Evolutionary conservation across 1,140 invertebrate genomes (phyloP), one percentile per base, ranked within the genome.

Genomic region (Drosophila obscura): DNA sequence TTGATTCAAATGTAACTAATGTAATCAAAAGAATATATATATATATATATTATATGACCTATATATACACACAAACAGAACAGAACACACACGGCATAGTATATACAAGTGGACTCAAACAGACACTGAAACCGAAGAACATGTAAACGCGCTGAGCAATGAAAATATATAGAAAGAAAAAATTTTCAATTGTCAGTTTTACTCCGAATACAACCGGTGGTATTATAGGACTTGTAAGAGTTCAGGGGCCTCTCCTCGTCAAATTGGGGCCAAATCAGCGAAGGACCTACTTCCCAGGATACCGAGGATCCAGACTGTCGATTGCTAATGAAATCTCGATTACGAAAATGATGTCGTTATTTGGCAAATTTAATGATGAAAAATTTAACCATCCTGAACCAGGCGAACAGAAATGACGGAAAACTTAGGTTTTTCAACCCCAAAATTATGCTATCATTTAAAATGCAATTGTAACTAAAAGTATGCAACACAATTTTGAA

Each of bases 1-100:
- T 76, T 62, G 73, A 52, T 59, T 55, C 44, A 59, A 56, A 56
- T 82, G 79, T 74, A 74, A 77, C 60, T 84, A 85, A 85, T 85
- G 78, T 85, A 85, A 81, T 85, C 82, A 85, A 85, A 84, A 74
- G 35, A 63, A 74, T 28, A 63, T 80, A 48, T 73, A 58, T 78
- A 60, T 72, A 76, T 44, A 77, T 56, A 75, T 56, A 74, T 51
- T 65, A 75, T 60, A 75, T 65, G 61, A 66, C 53, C 61, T 62
- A 56, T 56, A 79, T 59, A 81, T 73, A 72, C 63, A 76, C 62
- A 55, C 24, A 48, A 53, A 64, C 44, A 31, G 51, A 56, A 16
- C 39, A 56, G 46, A 49, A 24, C 60, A 72, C 63, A 75, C 59
- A 71, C 59, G 62, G 85, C 43, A 61, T 84, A 84, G 80, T 62